Percentiles rank a stretch among this genome's conserved stretches.
These are phyloP conservation scores for Brachyalestes nurse DNA, from an alignment of 2,797 vertebrate species.

Conservation along the genomic window DNA sequence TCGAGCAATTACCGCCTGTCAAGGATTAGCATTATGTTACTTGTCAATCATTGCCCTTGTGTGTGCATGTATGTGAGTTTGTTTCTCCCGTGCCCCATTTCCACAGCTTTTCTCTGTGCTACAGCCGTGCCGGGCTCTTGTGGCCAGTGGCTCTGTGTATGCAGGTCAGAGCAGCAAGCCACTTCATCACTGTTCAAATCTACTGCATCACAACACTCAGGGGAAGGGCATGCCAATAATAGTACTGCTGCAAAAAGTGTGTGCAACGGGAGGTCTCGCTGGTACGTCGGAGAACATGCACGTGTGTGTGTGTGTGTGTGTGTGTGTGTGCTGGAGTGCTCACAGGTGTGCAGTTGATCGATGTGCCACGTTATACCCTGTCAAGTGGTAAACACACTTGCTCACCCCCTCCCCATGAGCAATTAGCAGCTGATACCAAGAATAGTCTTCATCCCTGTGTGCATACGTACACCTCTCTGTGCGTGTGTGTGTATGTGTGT, in stretches of 20 bases:
- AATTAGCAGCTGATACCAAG: conserved; percentile 57
- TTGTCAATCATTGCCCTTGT: neutral
- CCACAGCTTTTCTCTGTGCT: conserved; percentile 14
- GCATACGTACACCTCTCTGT: neutral
- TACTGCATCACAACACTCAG: conserved; percentile 49
- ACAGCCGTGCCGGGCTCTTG: conserved; percentile 35
- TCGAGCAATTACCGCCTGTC: neutral
- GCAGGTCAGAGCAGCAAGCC: conserved; percentile 35
- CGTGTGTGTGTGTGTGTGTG: conserved; percentile 10
- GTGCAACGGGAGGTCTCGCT: conserved; percentile 25
- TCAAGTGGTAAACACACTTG: conserved; percentile 59
- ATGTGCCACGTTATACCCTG: conserved; percentile 57
- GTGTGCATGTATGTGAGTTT: conserved; percentile 39
- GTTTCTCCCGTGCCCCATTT: conserved; percentile 5
- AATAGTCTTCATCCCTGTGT: conserved; percentile 43
- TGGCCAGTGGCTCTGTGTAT: conserved; percentile 44
- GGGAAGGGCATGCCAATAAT: conserved; percentile 52
- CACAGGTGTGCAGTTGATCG: conserved; percentile 58
- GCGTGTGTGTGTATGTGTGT: too few species aligned
- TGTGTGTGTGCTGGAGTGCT: conserved; percentile 7
- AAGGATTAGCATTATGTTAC: neutral
- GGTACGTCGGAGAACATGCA: neutral
- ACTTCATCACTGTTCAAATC: conserved; percentile 46
- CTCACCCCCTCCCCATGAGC: conserved; percentile 55
- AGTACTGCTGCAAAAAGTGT: conserved; percentile 35